Conservation (phyloP, 2,888 invertebrate species). For the Rhogogaster chlorosoma region DNA sequence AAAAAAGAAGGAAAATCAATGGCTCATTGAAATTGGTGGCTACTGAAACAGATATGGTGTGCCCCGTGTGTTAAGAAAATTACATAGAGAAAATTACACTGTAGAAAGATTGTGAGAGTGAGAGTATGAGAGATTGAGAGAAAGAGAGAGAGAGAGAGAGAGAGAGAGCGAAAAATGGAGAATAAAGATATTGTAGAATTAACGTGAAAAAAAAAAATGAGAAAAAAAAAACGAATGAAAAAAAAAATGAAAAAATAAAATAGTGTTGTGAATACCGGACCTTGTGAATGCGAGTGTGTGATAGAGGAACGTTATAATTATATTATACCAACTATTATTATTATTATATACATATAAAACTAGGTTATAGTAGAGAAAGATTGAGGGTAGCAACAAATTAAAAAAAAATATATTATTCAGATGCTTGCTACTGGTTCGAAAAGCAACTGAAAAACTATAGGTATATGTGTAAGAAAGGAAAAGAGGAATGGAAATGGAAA, state of each 20-base stretch:
- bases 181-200: slow-evolving; percentile 45
- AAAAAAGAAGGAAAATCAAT: background rate
- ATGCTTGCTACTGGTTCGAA: slow-evolving; percentile 28
- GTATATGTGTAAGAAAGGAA: background rate
- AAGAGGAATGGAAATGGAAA: background rate
- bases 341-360: slow-evolving; percentile 5
- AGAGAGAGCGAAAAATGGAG: slow-evolving; percentile 17
- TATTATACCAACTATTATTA: slow-evolving; percentile 23
- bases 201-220: background rate
- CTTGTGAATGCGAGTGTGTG: slow-evolving; percentile 24
- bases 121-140: background rate
- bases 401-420: background rate
- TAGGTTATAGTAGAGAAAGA: slow-evolving; percentile 8
- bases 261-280: slow-evolving; percentile 13
- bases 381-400: slow-evolving; percentile 32
- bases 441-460: slow-evolving; percentile 13
- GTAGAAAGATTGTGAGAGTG: background rate
- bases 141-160: background rate
- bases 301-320: slow-evolving; percentile 15
- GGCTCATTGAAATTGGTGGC: background rate
- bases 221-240: slow-evolving; percentile 39
- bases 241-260: slow-evolving; percentile 36
- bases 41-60: background rate
- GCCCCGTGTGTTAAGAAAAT: background rate
- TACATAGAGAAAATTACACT: slow-evolving; percentile 4